Evolutionary conservation across 2,888 invertebrate species (phyloP).

Genomic region (Deilephila porcellus): DNA sequence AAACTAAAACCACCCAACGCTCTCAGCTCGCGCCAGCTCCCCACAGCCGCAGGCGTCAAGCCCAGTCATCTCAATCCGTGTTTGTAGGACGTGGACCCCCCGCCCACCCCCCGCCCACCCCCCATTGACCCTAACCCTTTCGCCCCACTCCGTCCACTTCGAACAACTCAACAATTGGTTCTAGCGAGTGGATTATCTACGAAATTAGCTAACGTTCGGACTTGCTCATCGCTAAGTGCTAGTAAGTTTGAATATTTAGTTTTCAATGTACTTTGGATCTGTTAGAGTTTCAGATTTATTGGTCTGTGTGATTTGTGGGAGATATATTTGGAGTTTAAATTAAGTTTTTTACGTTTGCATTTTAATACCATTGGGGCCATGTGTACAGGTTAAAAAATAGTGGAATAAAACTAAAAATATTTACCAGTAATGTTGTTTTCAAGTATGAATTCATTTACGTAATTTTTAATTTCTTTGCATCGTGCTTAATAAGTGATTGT

Average conservation of each 20-base stretch:
- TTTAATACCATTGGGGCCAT: too few species aligned
- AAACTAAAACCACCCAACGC: slow-evolving; percentile 29
- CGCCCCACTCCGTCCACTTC: neutral
- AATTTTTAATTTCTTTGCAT: too few species aligned
- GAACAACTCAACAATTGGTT: slow-evolving; percentile 24
- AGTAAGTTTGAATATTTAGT: slow-evolving; percentile 11
- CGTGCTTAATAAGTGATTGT: too few species aligned
- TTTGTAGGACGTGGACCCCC: slow-evolving; percentile 58
- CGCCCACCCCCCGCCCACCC: slow-evolving; percentile 40
- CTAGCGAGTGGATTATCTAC: slow-evolving; percentile 1
- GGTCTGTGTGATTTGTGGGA: neutral
- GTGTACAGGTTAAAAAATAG: too few species aligned
- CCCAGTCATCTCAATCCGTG: slow-evolving; percentile 69
- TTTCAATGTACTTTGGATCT: neutral
- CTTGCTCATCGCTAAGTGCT: neutral
- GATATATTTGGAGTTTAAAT: neutral
- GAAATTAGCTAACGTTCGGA: slow-evolving; percentile 11
- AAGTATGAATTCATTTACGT: too few species aligned
- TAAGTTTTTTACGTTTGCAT: too few species aligned
- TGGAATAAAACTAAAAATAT: too few species aligned
- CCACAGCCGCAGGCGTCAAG: slow-evolving; percentile 60
- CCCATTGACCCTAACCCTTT: slow-evolving; percentile 33
- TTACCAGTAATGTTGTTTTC: too few species aligned
- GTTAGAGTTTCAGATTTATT: neutral
- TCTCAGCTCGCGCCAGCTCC: slow-evolving; percentile 42